Percentiles rank a stretch among this genome's conserved stretches.
phyloP scores from a whole-genome alignment of 1,140 invertebrate species.

The Platyura marginata region DNA sequence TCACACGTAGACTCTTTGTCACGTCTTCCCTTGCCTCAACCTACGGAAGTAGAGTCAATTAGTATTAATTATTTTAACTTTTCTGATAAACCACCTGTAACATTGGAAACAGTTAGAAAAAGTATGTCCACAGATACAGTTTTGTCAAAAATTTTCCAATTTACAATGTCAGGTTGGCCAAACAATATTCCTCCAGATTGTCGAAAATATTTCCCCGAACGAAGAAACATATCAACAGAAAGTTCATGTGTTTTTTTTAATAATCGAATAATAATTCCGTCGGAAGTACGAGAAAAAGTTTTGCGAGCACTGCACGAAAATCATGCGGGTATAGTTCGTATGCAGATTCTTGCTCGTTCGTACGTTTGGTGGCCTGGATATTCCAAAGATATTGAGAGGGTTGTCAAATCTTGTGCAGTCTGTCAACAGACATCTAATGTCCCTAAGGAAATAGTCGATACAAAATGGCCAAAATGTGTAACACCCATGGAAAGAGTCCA shows the following conservation, averaged over 20 bases:
- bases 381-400: constrained; percentile 14
- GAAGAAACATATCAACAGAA: constrained; percentile 8
- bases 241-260: constrained; percentile 13
- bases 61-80: not conserved
- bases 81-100: not conserved
- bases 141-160: constrained; percentile 9
- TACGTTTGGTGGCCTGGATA: constrained; percentile 19
- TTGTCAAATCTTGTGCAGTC: constrained; percentile 1
- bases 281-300: constrained; percentile 10
- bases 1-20: too few relatives aligned
- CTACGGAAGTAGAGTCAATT: too few relatives aligned
- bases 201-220: constrained; percentile 9
- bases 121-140: constrained; percentile 7
- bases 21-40: too few relatives aligned
- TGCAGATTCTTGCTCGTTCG: constrained; percentile 22
- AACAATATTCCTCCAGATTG: not conserved
- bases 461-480: constrained; percentile 3
- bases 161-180: constrained; percentile 12
- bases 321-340: constrained; percentile 25
- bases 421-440: constrained; percentile 2
- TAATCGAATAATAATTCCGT: constrained; percentile 22
- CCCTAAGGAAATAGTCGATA: not conserved
- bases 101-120: not conserved
- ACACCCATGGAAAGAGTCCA: constrained; percentile 7
- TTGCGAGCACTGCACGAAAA: constrained; percentile 23